These are phyloP conservation scores for Microcaecilia unicolor DNA, from an alignment of 2,797 vertebrate genomes.

Conservation along the genomic window DNA sequence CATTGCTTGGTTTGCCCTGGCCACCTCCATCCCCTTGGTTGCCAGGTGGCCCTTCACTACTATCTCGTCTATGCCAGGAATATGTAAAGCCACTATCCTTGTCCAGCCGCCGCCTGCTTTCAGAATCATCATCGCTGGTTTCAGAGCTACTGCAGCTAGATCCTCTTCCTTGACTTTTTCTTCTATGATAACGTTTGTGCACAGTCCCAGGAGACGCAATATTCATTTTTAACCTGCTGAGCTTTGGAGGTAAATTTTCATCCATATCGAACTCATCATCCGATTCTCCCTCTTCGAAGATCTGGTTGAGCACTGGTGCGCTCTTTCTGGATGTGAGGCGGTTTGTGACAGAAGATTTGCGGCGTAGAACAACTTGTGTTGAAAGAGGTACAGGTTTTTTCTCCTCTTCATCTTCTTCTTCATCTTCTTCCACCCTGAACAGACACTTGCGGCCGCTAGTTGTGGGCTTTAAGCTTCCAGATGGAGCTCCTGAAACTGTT, in stretches of 20 bases:
- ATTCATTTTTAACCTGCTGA: conserved; percentile 92
- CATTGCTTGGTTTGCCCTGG: conserved; percentile 73
- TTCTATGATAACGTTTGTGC: conserved; percentile 84
- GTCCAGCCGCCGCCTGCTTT: conserved; percentile 83
- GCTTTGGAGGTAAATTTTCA: conserved; percentile 86
- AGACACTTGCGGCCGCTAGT: conserved; percentile 75
- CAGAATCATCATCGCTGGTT: conserved; percentile 92
- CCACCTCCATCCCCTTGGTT: conserved; percentile 78
- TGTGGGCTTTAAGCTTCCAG: conserved; percentile 41
- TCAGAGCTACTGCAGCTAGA: conserved; percentile 95
- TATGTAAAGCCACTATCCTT: conserved; percentile 83
- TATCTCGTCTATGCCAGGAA: conserved; percentile 84
- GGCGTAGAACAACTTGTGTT: conserved; percentile 81
- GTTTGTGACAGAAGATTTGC: conserved; percentile 87
- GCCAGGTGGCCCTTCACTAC: conserved; percentile 87
- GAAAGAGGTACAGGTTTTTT: conserved; percentile 69
- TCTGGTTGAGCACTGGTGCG: conserved; percentile 91
- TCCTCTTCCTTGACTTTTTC: conserved; percentile 90
- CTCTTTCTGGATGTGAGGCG: conserved; percentile 93
- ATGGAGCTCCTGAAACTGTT: conserved; percentile 22
- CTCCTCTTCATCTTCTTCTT: conserved; percentile 92
- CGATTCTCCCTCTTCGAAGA: conserved; percentile 93
- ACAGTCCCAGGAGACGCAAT: conserved; percentile 79
- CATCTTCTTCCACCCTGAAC: conserved; percentile 89
- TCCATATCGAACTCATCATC: conserved; percentile 93